Evolutionary conservation across 2,113 vertebrate genomes (phyloP).

Genomic region (Colossoma macropomum): DNA sequence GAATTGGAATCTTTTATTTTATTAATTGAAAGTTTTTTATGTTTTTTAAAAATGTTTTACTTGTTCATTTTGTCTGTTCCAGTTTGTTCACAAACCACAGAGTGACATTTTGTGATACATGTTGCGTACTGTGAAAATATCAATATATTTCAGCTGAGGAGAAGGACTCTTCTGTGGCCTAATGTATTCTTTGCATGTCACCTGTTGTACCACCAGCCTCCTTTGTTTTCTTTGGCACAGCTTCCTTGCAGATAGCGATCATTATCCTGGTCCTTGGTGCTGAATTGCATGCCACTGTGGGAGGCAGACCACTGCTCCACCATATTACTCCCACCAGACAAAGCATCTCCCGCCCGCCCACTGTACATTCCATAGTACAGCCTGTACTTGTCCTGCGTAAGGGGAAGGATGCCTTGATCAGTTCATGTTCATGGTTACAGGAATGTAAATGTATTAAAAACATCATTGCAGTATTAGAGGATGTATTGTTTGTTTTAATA

Average conservation of each 20-base stretch:
- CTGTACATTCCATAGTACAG: slow-evolving; percentile 83
- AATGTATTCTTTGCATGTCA: slow-evolving; percentile 55
- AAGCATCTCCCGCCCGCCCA: slow-evolving; percentile 84
- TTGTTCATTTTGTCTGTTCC: too few species aligned
- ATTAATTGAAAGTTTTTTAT: too few species aligned
- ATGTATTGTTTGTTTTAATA: too few species aligned
- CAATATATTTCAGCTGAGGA: too few species aligned
- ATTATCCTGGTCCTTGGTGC: slow-evolving; percentile 86
- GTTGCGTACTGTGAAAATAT: too few species aligned
- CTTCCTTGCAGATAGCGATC: slow-evolving; percentile 85
- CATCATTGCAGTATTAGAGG: too few species aligned
- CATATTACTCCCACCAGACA: slow-evolving; percentile 82
- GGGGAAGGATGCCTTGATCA: neutral
- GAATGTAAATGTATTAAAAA: neutral
- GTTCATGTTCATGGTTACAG: neutral
- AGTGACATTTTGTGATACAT: too few species aligned
- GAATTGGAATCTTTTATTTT: too few species aligned
- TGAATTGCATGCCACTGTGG: slow-evolving; percentile 87
- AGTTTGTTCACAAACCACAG: too few species aligned
- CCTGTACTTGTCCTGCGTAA: slow-evolving; percentile 84
- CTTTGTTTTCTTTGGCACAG: slow-evolving; percentile 85
- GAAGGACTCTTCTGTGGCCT: neutral
- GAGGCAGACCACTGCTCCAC: slow-evolving; percentile 86
- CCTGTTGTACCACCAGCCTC: slow-evolving; percentile 95
- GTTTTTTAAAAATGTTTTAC: too few species aligned